A percentile compares a stretch with the other conserved stretches of the same genome.
Evolutionary conservation across 2,797 vertebrate species (phyloP).

Genomic region (Melanogrammus aeglefinus): DNA sequence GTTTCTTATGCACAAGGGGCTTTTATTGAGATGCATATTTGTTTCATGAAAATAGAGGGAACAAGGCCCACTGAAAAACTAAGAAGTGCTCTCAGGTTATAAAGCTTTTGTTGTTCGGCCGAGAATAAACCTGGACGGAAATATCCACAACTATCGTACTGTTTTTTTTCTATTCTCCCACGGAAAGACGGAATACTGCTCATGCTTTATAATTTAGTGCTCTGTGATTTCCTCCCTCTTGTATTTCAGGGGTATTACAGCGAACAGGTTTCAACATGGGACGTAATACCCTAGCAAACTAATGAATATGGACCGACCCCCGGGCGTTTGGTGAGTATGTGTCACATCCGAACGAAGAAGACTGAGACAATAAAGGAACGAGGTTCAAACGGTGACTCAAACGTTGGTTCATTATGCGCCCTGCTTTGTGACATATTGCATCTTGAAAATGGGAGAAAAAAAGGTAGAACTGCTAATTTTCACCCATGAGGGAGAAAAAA

Average conservation of each 20-base stretch:
- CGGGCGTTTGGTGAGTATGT: neutral
- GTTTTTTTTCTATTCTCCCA: too few species aligned
- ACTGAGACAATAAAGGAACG: neutral
- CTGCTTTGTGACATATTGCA: conserved; percentile 38
- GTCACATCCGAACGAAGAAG: neutral
- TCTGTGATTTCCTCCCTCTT: too few species aligned
- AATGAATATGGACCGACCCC: neutral
- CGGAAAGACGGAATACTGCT: too few species aligned
- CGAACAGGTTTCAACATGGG: too few species aligned
- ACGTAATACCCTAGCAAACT: neutral
- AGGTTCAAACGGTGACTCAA: conserved; percentile 53
- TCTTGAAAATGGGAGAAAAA: conserved; percentile 34
- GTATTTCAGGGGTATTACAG: neutral
- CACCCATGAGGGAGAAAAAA: conserved; percentile 11
- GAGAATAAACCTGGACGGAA: neutral
- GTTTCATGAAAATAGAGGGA: neutral
- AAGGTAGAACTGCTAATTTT: conserved; percentile 46
- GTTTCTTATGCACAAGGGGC: neutral
- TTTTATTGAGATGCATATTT: neutral
- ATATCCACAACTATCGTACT: too few species aligned
- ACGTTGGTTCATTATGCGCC: conserved; percentile 60
- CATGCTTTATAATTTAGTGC: too few species aligned
- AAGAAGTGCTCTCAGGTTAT: too few species aligned
- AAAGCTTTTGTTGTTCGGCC: neutral
- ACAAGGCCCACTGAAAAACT: too few species aligned